These are phyloP conservation scores for Zootoca vivipara DNA, from an alignment of 2,113 vertebrate genomes.

Conservation along the genomic window DNA sequence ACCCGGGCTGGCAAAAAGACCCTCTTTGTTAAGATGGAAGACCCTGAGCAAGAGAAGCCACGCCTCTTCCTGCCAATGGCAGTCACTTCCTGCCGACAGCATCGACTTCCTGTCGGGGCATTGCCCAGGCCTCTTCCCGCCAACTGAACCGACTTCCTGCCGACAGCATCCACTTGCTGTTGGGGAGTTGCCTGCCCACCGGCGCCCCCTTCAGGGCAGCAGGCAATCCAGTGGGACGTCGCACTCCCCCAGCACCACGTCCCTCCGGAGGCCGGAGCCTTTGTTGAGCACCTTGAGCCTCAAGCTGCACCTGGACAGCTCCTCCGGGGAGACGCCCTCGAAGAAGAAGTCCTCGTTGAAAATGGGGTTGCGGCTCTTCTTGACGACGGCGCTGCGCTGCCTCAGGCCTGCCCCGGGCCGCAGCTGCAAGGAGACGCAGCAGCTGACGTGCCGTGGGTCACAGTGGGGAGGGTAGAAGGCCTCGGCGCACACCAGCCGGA, in stretches of 20 bases:
- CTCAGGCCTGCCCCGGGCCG: slow-evolving; percentile 39
- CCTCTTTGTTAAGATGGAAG: neutral
- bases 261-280: slow-evolving; percentile 57
- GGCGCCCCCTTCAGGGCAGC: slow-evolving; percentile 34
- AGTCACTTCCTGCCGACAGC: too few species aligned
- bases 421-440: slow-evolving; percentile 56
- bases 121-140: neutral
- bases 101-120: too few species aligned
- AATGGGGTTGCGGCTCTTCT: slow-evolving; percentile 66
- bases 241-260: slow-evolving; percentile 59
- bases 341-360: slow-evolving; percentile 78
- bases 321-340: slow-evolving; percentile 49
- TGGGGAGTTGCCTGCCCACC: fast-evolving
- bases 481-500: slow-evolving; percentile 70
- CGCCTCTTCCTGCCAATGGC: too few species aligned
- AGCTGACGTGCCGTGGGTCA: slow-evolving; percentile 51
- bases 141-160: fast-evolving
- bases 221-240: slow-evolving; percentile 55
- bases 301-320: slow-evolving; percentile 53
- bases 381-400: slow-evolving; percentile 67
- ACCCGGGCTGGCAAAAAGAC: neutral
- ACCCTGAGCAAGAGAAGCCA: too few species aligned
- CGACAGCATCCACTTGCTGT: neutral
- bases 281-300: slow-evolving; percentile 65
- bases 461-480: slow-evolving; percentile 45